phyloP scores from a whole-genome alignment of 2,888 invertebrate species.

The Petrolisthes manimaculis region DNA sequence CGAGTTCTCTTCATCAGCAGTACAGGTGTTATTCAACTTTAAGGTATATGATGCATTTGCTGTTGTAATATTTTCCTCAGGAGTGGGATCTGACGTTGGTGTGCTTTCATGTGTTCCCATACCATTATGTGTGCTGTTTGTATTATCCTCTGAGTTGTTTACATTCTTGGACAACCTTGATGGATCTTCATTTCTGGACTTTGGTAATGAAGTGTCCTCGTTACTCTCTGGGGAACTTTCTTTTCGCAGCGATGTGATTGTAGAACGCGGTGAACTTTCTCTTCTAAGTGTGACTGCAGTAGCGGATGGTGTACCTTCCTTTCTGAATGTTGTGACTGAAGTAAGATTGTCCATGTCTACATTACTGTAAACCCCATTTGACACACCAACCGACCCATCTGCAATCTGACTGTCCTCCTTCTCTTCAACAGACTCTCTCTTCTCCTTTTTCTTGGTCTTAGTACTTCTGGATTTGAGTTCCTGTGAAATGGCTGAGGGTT shows the following conservation, averaged over 20 bases:
- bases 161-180: background rate
- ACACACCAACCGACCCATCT: background rate
- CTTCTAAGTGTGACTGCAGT: too few species aligned
- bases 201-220: background rate
- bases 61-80: conserved; percentile 9
- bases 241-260: background rate
- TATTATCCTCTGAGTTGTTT: background rate
- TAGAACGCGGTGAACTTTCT: too few species aligned
- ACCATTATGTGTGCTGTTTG: background rate
- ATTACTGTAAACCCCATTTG: background rate
- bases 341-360: background rate
- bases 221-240: conserved; percentile 26
- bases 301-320: too few species aligned
- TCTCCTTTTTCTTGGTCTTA: conserved; percentile 40
- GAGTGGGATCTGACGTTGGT: background rate
- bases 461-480: conserved; percentile 41
- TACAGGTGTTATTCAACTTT: conserved; percentile 11
- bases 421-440: conserved; percentile 21
- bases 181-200: background rate
- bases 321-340: too few species aligned
- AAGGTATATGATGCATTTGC: conserved; percentile 39
- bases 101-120: background rate
- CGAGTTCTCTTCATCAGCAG: conserved; percentile 32
- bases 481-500: conserved; percentile 49
- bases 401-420: conserved; percentile 14